Evolutionary conservation across 2,888 invertebrate species (phyloP).

Genomic region (Drosophila anceps): DNA sequence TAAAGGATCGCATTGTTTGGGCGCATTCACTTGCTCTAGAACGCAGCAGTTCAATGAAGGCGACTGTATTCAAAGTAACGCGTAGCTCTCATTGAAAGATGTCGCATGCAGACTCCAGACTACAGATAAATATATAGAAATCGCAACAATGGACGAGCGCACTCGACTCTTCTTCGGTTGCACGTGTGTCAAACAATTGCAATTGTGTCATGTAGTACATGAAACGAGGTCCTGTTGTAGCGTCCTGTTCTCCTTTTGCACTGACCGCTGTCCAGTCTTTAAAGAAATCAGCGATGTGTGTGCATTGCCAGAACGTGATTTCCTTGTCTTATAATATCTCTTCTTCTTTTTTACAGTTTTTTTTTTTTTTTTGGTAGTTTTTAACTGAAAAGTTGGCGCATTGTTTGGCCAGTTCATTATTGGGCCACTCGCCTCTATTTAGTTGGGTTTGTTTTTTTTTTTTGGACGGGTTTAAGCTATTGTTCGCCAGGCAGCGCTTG

Average conservation of each 20-base stretch:
- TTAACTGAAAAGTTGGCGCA: constrained; percentile 51
- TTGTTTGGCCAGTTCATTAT: constrained; percentile 78
- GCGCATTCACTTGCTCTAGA: constrained; percentile 48
- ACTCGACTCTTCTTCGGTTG: constrained; percentile 68
- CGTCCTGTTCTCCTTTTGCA: constrained; percentile 22
- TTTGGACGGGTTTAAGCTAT: constrained; percentile 39
- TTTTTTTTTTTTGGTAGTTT: constrained; percentile 39
- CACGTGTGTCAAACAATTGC: constrained; percentile 79
- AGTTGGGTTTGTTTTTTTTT: constrained; percentile 36
- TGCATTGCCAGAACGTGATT: constrained; percentile 70
- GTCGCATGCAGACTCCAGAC: constrained; percentile 42
- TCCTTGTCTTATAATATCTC: constrained; percentile 33
- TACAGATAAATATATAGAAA: constrained; percentile 13
- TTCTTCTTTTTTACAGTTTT: constrained; percentile 9
- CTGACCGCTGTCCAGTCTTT: constrained; percentile 44
- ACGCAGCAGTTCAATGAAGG: constrained; percentile 30
- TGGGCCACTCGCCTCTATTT: constrained; percentile 41
- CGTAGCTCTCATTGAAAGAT: constrained; percentile 68
- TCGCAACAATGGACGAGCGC: constrained; percentile 61
- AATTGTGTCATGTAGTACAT: constrained; percentile 70
- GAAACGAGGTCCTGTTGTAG: constrained; percentile 24
- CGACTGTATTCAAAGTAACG: constrained; percentile 75
- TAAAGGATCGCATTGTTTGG: constrained; percentile 54
- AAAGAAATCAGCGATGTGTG: constrained; percentile 73
- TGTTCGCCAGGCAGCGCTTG: constrained; percentile 51